A percentile compares a stretch with the other conserved stretches of the same genome.
These are phyloP conservation scores for Saccostrea cuccullata DNA, from an alignment of 1,140 invertebrate species.

Conservation along the genomic window DNA sequence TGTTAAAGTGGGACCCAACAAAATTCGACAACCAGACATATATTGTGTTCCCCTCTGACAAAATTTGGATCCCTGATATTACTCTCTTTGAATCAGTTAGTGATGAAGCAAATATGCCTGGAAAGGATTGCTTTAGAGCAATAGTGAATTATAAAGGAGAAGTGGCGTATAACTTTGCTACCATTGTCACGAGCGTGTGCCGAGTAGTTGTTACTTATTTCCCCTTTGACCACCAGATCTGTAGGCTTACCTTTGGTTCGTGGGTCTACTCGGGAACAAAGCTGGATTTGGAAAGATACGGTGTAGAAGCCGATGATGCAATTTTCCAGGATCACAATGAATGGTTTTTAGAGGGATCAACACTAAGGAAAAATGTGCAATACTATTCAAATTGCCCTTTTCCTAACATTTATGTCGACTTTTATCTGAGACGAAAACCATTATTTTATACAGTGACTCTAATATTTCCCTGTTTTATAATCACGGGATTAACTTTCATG, in stretches of 20 bases:
- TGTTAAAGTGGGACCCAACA: slow-evolving; percentile 64
- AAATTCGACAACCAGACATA: slow-evolving; percentile 57
- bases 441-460: slow-evolving; percentile 87
- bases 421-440: slow-evolving; percentile 92
- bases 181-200: slow-evolving; percentile 24
- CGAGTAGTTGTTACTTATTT: slow-evolving; percentile 38
- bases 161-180: slow-evolving; percentile 50
- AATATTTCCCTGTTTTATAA: slow-evolving; percentile 81
- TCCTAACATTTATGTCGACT: slow-evolving; percentile 76
- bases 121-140: slow-evolving; percentile 29
- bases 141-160: slow-evolving; percentile 38
- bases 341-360: slow-evolving; percentile 78
- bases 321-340: slow-evolving; percentile 64
- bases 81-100: slow-evolving; percentile 93
- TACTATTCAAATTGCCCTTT: slow-evolving; percentile 80
- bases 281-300: slow-evolving; percentile 69
- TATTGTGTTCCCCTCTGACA: slow-evolving; percentile 60
- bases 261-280: not conserved
- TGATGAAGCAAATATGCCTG: slow-evolving; percentile 42
- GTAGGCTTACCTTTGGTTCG: slow-evolving; percentile 41
- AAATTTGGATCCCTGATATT: slow-evolving; percentile 86
- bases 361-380: slow-evolving; percentile 82
- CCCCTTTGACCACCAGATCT: slow-evolving; percentile 46
- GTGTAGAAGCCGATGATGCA: slow-evolving; percentile 81
- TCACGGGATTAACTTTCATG: slow-evolving; percentile 80